These are phyloP conservation scores for Caretta caretta DNA, from an alignment of 2,113 vertebrate species.

Conservation along the genomic window DNA sequence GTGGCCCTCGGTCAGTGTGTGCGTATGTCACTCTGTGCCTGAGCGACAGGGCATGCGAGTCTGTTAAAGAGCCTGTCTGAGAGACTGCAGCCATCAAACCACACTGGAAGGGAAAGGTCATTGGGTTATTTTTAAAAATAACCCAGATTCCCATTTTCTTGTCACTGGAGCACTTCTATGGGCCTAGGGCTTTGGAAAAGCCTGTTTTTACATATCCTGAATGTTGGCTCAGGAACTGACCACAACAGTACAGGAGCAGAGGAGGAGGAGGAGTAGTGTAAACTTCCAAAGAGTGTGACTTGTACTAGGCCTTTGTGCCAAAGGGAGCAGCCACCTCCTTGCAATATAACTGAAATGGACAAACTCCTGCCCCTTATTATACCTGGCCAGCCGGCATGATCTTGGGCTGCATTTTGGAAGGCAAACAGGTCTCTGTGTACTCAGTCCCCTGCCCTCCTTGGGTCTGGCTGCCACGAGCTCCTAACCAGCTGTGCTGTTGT, in stretches of 20 bases:
- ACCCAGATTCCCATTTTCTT: neutral
- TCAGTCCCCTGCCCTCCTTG: too few species aligned
- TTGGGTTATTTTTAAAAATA: too few species aligned
- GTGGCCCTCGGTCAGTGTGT: neutral
- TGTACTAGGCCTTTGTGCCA: neutral
- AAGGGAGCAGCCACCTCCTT: accelerated
- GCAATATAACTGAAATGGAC: neutral
- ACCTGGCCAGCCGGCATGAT: neutral
- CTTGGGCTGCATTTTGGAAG: neutral
- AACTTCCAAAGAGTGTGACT: neutral
- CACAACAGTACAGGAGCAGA: neutral
- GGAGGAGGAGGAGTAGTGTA: neutral
- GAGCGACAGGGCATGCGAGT: neutral
- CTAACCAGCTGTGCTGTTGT: neutral
- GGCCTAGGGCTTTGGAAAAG: neutral
- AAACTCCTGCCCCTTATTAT: neutral
- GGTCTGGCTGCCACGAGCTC: too few species aligned
- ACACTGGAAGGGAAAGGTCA: neutral
- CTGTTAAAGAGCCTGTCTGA: neutral
- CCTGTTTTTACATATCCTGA: neutral
- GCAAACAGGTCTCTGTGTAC: too few species aligned
- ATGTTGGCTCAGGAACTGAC: neutral
- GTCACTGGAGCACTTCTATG: constrained; percentile 1
- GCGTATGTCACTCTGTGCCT: accelerated
- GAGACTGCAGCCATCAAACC: neutral